A percentile compares a stretch with the other conserved stretches of the same genome.
Conservation (phyloP, 2,888 invertebrate species). For the Caenorhabditis angaria region DNA sequence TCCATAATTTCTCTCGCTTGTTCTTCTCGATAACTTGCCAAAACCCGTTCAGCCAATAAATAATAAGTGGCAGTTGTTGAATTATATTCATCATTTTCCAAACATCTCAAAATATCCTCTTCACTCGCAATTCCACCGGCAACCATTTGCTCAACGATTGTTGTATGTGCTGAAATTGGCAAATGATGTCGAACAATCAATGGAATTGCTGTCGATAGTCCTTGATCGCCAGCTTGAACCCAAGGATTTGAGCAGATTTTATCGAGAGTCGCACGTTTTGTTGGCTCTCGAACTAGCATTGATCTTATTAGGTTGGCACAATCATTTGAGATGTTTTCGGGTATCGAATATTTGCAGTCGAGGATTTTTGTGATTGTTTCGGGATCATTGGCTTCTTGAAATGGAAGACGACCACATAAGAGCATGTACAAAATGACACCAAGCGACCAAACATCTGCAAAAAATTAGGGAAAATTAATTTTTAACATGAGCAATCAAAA, state of each 20-base stretch:
- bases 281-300: slow-evolving; percentile 93
- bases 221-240: slow-evolving; percentile 71
- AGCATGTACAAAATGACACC: slow-evolving; percentile 98
- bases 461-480: slow-evolving; percentile 3
- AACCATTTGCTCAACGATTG: slow-evolving; percentile 93
- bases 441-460: slow-evolving; percentile 91
- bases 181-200: slow-evolving; percentile 86
- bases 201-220: slow-evolving; percentile 64
- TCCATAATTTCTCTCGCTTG: slow-evolving; percentile 64
- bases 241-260: slow-evolving; percentile 85
- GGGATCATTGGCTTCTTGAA: slow-evolving; percentile 98
- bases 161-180: slow-evolving; percentile 86
- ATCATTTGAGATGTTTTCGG: slow-evolving; percentile 84
- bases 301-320: slow-evolving; percentile 81
- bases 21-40: slow-evolving; percentile 80
- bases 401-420: slow-evolving; percentile 95
- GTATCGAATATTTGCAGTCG: slow-evolving; percentile 96
- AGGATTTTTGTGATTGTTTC: slow-evolving; percentile 99
- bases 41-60: slow-evolving; percentile 89
- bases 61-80: slow-evolving; percentile 98
- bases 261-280: slow-evolving; percentile 85
- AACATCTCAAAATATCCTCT: slow-evolving; percentile 85
- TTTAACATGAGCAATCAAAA: not conserved
- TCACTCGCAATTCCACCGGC: slow-evolving; percentile 92
- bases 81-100: slow-evolving; percentile 95